These are phyloP conservation scores for Pseudomyrmex pallidus DNA, from an alignment of 1,140 invertebrate genomes.

Conservation along the genomic window DNA sequence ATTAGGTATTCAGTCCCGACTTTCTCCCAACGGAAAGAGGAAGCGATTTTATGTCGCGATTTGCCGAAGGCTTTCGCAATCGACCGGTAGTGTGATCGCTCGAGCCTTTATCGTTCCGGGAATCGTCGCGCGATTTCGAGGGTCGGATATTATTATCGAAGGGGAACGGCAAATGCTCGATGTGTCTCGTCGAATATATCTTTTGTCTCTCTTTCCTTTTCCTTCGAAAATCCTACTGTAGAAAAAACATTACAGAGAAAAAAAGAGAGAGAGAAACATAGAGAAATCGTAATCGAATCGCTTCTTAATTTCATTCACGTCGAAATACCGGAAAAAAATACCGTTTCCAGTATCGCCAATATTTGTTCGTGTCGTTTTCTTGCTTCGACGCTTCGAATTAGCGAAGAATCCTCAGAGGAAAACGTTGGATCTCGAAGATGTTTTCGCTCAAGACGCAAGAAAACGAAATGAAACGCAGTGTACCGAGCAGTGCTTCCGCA, in stretches of 20 bases:
- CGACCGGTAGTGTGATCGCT: constrained; percentile 32
- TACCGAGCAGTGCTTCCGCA: not conserved
- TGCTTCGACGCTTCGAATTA: not conserved
- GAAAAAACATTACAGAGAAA: not conserved
- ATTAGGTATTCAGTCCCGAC: constrained; percentile 20
- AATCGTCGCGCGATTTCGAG: constrained; percentile 33
- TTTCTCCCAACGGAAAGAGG: not conserved
- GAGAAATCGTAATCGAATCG: not conserved
- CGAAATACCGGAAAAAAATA: not conserved
- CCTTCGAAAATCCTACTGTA: not conserved
- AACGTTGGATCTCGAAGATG: not conserved
- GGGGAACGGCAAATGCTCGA: constrained; percentile 25
- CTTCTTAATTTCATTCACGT: not conserved
- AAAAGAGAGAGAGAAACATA: not conserved
- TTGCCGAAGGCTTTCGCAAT: constrained; percentile 29
- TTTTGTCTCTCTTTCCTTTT: not conserved
- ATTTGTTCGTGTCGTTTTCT: not conserved
- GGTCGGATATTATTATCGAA: constrained; percentile 4
- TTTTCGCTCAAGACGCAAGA: not conserved
- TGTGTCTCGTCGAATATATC: not conserved
- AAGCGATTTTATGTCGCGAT: constrained; percentile 36
- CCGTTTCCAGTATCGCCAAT: not conserved
- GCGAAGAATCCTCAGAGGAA: not conserved
- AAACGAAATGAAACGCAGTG: not conserved
- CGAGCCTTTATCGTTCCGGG: constrained; percentile 1